Conservation (phyloP, 92 coral and sea anemone species). For the Zoanthus solanderi region DNA sequence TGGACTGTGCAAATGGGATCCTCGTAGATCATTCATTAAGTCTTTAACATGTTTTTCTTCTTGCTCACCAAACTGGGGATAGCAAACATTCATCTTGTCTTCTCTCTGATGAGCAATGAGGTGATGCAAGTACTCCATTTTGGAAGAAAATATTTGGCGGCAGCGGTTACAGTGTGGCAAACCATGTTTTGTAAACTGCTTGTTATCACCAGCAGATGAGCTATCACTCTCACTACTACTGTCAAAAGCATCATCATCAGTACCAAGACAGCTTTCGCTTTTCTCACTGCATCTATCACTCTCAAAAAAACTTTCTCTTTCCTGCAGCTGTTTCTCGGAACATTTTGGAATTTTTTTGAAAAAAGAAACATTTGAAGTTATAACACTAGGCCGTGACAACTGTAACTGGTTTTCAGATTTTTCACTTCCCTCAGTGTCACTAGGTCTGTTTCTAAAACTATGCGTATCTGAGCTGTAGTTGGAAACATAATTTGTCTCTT, state of each 20-base stretch:
- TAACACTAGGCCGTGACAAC: constrained; percentile 36
- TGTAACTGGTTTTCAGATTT: constrained; percentile 7
- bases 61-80: constrained; percentile 27
- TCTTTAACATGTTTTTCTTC: constrained; percentile 3
- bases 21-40: constrained; percentile 24
- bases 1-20: constrained; percentile 9
- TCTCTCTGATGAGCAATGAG: constrained; percentile 85
- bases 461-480: not conserved
- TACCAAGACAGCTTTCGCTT: constrained; percentile 29
- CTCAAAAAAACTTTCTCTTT: constrained; percentile 15
- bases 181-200: constrained; percentile 56
- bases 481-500: not conserved
- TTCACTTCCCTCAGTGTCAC: not conserved
- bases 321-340: constrained; percentile 7
- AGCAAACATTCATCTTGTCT: constrained; percentile 53
- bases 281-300: constrained; percentile 41
- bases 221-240: constrained; percentile 48
- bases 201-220: constrained; percentile 32
- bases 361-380: constrained; percentile 20
- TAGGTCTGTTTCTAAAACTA: not conserved
- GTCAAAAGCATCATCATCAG: constrained; percentile 52
- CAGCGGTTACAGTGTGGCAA: constrained; percentile 86
- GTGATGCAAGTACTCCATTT: constrained; percentile 91
- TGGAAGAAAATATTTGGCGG: constrained; percentile 80
- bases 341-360: constrained; percentile 10